Evolutionary conservation across 1,140 invertebrate genomes (phyloP).

Genomic region (Solenopsis fugax): DNA sequence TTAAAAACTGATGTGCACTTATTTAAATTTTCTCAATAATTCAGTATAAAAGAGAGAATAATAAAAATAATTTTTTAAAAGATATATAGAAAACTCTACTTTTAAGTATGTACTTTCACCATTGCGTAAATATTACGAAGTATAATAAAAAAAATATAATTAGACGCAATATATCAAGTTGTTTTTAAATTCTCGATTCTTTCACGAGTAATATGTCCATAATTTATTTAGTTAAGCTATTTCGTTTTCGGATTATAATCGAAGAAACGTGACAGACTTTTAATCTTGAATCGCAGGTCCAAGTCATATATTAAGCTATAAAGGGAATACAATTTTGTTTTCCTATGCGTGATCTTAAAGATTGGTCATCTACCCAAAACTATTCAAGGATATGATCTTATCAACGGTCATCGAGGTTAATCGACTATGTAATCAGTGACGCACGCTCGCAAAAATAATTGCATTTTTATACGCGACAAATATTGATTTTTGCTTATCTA

Average conservation of each 20-base stretch:
- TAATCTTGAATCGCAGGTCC: slow-evolving; percentile 87
- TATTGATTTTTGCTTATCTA: slow-evolving; percentile 59
- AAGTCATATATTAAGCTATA: slow-evolving; percentile 85
- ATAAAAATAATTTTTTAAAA: slow-evolving; percentile 9
- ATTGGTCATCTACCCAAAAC: background rate
- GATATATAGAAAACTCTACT: background rate
- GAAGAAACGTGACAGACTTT: slow-evolving; percentile 88
- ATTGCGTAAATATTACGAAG: background rate
- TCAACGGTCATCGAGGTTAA: background rate
- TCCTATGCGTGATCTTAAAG: background rate
- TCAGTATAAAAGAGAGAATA: background rate
- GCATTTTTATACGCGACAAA: slow-evolving; percentile 31
- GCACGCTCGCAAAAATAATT: slow-evolving; percentile 43
- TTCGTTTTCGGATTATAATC: slow-evolving; percentile 76
- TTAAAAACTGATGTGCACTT: background rate
- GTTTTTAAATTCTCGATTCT: background rate
- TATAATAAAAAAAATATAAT: background rate
- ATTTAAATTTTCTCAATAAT: slow-evolving; percentile 2
- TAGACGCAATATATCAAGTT: background rate
- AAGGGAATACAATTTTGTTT: background rate
- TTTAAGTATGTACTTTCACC: background rate
- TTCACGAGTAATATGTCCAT: background rate
- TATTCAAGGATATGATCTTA: background rate
- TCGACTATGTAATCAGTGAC: slow-evolving; percentile 26
- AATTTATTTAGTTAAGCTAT: background rate